phyloP scores from a whole-genome alignment of 2,888 invertebrate species.

The Siphlonurus alternatus region DNA sequence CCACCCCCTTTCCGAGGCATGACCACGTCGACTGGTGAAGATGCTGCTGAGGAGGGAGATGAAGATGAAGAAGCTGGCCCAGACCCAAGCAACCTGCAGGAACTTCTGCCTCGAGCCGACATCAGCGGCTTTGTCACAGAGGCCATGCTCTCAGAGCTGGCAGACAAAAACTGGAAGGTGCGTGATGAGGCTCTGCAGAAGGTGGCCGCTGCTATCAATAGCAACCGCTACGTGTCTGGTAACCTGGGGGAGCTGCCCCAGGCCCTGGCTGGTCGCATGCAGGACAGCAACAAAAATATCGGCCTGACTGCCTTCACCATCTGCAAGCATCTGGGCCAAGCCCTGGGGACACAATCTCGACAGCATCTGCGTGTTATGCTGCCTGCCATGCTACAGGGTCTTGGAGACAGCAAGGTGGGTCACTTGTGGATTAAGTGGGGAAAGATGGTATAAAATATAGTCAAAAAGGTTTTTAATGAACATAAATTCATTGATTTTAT shows the following conservation, averaged over 20 bases:
- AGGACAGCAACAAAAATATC: constrained; percentile 85
- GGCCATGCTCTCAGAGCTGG: constrained; percentile 56
- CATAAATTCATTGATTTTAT: no score
- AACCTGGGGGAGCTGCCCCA: constrained; percentile 72
- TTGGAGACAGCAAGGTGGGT: constrained; percentile 52
- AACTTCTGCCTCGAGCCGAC: constrained; percentile 60
- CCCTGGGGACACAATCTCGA: constrained; percentile 69
- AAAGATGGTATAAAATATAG: no score
- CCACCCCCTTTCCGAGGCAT: constrained; percentile 55
- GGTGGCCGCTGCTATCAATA: constrained; percentile 49
- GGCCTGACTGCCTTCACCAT: constrained; percentile 69
- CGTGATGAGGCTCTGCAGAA: constrained; percentile 59
- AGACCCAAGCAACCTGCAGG: constrained; percentile 35
- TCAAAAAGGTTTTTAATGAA: no score
- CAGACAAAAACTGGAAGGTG: constrained; percentile 88
- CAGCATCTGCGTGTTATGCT: constrained; percentile 63
- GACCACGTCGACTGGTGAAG: constrained; percentile 19
- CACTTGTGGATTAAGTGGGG: background rate
- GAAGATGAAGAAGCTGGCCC: constrained; percentile 24
- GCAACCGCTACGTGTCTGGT: constrained; percentile 64
- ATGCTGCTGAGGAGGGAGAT: constrained; percentile 22
- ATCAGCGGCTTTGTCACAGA: constrained; percentile 72
- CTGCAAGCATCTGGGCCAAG: constrained; percentile 61
- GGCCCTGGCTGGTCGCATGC: constrained; percentile 54
- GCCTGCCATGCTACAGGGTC: constrained; percentile 56